Conservation (phyloP, 2,797 vertebrate species). For the Threskiornis aethiopicus region DNA sequence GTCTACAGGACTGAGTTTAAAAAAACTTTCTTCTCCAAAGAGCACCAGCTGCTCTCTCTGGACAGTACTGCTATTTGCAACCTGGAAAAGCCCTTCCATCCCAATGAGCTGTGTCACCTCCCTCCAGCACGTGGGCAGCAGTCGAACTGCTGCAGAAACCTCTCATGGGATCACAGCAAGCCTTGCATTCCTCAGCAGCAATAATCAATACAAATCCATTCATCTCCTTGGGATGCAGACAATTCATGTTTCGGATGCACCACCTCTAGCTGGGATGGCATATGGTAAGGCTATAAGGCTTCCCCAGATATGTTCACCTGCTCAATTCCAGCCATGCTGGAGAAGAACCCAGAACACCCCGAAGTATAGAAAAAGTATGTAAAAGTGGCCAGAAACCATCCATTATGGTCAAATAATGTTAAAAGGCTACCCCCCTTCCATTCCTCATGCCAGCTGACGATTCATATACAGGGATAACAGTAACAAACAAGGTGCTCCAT, state of each 20-base stretch:
- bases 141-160: neutral
- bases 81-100: neutral
- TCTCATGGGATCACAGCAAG: neutral
- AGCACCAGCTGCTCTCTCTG: neutral
- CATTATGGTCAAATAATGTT: neutral
- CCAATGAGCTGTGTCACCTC: neutral
- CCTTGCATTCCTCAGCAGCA: neutral
- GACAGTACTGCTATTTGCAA: neutral
- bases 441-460: neutral
- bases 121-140: neutral
- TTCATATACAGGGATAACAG: neutral
- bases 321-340: neutral
- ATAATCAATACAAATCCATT: neutral
- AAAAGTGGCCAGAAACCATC: neutral
- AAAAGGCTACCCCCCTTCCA: neutral
- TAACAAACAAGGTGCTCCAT: neutral
- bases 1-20: neutral
- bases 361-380: accelerated
- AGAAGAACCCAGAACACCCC: neutral
- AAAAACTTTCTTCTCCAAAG: neutral
- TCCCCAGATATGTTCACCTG: neutral
- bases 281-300: neutral
- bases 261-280: neutral
- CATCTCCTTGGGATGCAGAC: neutral
- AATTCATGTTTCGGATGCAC: neutral